These are phyloP conservation scores for Platycheirus albimanus DNA, from an alignment of 2,888 invertebrate genomes.

Conservation along the genomic window DNA sequence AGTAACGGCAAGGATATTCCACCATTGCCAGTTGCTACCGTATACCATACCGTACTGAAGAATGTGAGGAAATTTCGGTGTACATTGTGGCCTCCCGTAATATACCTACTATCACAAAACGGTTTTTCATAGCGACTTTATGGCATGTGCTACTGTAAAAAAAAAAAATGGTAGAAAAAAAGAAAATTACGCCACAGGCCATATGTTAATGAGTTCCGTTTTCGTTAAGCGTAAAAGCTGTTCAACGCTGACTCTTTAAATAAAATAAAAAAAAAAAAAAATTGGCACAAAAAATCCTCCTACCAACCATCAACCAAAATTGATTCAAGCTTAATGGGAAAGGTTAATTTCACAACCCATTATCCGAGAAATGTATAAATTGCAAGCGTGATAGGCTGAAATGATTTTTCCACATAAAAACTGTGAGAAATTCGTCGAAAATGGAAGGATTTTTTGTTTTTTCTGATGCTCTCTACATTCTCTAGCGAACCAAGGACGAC, in stretches of 20 bases:
- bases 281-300: conserved; percentile 18
- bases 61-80: conserved; percentile 37
- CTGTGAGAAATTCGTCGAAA: conserved; percentile 16
- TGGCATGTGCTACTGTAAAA: conserved; percentile 32
- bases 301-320: conserved; percentile 47
- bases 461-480: not conserved
- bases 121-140: conserved; percentile 38
- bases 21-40: not conserved
- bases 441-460: no score
- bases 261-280: conserved; percentile 4
- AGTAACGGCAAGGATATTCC: not conserved
- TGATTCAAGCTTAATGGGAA: conserved; percentile 68
- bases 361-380: conserved; percentile 38
- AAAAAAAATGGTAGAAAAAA: not conserved
- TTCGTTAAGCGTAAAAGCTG: conserved; percentile 61
- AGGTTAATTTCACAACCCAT: conserved; percentile 62
- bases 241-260: conserved; percentile 20
- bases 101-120: conserved; percentile 42
- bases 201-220: conserved; percentile 69
- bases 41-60: no score
- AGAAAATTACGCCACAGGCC: conserved; percentile 29
- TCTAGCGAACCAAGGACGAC: conserved; percentile 13
- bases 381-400: conserved; percentile 58
- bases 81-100: conserved; percentile 53
- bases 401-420: conserved; percentile 37